Base-by-base conservation (phyloP, 2,797 vertebrate genomes). In the Sphenodon punctatus region DNA sequence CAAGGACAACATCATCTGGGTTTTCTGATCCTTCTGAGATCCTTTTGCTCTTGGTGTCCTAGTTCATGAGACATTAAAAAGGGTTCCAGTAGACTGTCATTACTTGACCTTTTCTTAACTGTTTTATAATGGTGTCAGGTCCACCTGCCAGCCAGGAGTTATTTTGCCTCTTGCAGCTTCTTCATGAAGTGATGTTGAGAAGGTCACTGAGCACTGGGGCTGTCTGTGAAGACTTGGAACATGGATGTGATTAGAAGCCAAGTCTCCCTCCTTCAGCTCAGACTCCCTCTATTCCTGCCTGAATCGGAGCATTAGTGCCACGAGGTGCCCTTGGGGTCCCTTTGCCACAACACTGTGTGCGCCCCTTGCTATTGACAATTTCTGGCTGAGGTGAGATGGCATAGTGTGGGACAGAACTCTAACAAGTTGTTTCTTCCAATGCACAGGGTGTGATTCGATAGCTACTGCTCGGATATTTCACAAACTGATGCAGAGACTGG, bases 401-500 rank as follows among this genome's bases (percentile, higher is more conserved):
- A 22, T 9, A 53, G 32, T 25, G 77, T 22, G 45, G 77, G 42
- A 58, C 4, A 68, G 3, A 10, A 46, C n/a, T 58, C 38, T 69
- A 42, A 10, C 53, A 7, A 41, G 13, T 22, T 13, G 58, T 45
- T 85, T 87, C n/a, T 74, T 48, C 73, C 72, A 43, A 49, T n/a
- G 41, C 43, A 17, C 77, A 98, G 98, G 95, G 7, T 98, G 98
- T 78, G 67, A 97, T 77, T 72, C 78, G 22, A 1, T 96, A 10
- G 96, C 96, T 55, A 92, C 96, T 25, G 96, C 97, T 63, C 95
- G 97, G 27, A 83, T 98, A 91, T 98, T 98, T 92, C 96, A 97
- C 86, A 98, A 95, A 23, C 94, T 98, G 91, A 98, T 98, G 97
- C 95, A 95, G 77, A 96, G 97, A 80, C 84, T 98, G 81, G 97